Evolutionary conservation across 2,888 invertebrate genomes (phyloP).

Genomic region (Noctua comes): DNA sequence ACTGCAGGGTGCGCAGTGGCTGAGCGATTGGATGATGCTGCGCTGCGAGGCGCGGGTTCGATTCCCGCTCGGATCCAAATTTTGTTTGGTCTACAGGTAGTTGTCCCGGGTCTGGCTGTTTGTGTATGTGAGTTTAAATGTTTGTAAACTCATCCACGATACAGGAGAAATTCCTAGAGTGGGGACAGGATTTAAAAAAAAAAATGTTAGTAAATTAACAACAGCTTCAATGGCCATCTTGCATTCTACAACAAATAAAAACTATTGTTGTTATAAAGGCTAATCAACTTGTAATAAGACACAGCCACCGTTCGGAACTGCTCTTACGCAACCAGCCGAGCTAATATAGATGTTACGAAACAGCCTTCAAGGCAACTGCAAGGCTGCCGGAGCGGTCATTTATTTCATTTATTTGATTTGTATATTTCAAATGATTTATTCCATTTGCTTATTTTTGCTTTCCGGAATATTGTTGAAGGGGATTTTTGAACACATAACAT

Average conservation of each 20-base stretch:
- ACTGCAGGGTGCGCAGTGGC: background rate
- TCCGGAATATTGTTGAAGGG: constrained; percentile 12
- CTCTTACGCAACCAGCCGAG: constrained; percentile 37
- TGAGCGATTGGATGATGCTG: background rate
- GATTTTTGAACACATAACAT: background rate
- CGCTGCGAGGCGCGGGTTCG: background rate
- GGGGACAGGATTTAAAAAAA: no score
- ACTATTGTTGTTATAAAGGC: constrained; percentile 9
- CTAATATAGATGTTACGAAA: constrained; percentile 55
- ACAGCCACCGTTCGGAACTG: constrained; percentile 1
- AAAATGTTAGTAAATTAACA: no score
- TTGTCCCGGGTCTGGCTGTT: background rate
- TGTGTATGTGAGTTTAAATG: no score
- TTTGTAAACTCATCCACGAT: no score
- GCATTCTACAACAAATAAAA: background rate
- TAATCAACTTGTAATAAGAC: constrained; percentile 15
- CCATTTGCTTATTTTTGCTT: constrained; percentile 27
- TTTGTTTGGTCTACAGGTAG: no score
- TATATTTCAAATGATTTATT: constrained; percentile 43
- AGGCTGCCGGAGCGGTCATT: constrained; percentile 35
- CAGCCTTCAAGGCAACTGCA: constrained; percentile 44
- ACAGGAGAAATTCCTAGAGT: no score
- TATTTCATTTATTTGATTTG: constrained; percentile 37
- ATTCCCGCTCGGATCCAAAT: background rate
- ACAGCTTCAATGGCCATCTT: no score